Percentiles rank a stretch among this genome's conserved stretches.
phyloP scores from a whole-genome alignment of 2,888 invertebrate genomes.

The Ditula angustiorana region DNA sequence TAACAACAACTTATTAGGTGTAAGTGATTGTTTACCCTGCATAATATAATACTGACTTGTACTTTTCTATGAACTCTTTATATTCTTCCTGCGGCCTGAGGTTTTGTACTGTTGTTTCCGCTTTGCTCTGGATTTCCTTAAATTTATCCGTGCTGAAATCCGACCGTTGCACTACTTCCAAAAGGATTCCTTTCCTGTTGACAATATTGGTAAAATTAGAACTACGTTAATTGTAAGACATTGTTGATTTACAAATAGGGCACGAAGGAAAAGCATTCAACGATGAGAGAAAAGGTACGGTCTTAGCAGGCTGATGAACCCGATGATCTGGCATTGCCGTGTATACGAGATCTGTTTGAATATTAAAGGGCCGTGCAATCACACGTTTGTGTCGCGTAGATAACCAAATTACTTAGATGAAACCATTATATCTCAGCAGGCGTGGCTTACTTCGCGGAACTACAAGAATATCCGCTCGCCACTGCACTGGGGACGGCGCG shows the following conservation, averaged over 20 bases:
- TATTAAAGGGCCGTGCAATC: too few relatives aligned
- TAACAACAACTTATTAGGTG: background rate
- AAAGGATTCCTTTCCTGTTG: slow-evolving; percentile 90
- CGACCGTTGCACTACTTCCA: slow-evolving; percentile 92
- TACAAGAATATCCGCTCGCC: too few relatives aligned
- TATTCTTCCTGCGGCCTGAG: slow-evolving; percentile 95
- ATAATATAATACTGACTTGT: slow-evolving; percentile 87
- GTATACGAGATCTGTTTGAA: too few relatives aligned
- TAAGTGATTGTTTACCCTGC: background rate
- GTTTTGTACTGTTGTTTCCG: slow-evolving; percentile 90
- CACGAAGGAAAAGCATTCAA: too few relatives aligned
- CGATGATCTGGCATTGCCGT: too few relatives aligned
- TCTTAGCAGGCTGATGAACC: too few relatives aligned
- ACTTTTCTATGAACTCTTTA: slow-evolving; percentile 94
- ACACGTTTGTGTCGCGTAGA: too few relatives aligned
- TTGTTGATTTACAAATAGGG: background rate
- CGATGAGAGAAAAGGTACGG: too few relatives aligned
- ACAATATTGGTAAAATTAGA: slow-evolving; percentile 35
- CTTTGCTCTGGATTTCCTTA: slow-evolving; percentile 90
- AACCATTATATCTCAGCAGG: too few relatives aligned
- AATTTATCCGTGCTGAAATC: slow-evolving; percentile 94
- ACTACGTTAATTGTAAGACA: background rate
- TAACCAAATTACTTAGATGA: too few relatives aligned
- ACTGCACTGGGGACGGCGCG: too few relatives aligned
- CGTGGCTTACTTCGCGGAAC: too few relatives aligned